These are phyloP conservation scores for Hormaphis cornu DNA, from an alignment of 1,140 invertebrate genomes.

Conservation along the genomic window DNA sequence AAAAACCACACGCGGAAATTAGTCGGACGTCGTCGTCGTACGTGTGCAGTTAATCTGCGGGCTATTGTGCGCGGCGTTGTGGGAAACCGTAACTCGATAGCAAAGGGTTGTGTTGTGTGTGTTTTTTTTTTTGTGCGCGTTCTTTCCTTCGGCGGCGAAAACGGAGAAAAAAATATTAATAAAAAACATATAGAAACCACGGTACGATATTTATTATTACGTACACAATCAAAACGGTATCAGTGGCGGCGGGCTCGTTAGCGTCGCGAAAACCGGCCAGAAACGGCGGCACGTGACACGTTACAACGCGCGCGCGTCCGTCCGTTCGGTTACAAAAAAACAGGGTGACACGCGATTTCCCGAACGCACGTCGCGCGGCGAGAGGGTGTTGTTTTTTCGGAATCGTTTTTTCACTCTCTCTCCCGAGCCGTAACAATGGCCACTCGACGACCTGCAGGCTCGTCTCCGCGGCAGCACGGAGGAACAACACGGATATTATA, in stretches of 20 bases:
- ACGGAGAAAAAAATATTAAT: not conserved
- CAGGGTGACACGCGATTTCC: not conserved
- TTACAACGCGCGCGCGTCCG: not conserved
- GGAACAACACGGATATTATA: too few species aligned
- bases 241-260: constrained; percentile 30
- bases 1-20: constrained; percentile 7
- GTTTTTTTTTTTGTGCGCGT: not conserved
- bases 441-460: too few species aligned
- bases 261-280: not conserved
- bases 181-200: not conserved
- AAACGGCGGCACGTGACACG: not conserved
- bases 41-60: not conserved
- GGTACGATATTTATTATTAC: not conserved
- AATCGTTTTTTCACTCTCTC: not conserved
- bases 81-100: constrained; percentile 27
- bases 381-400: too few species aligned
- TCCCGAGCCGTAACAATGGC: not conserved
- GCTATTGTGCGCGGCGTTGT: not conserved
- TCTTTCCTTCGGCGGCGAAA: too few species aligned
- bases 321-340: not conserved
- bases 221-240: constrained; percentile 25
- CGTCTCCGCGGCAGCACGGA: too few species aligned
- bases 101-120: not conserved
- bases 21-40: not conserved
- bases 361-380: not conserved